Evolutionary conservation across 2,888 invertebrate genomes (phyloP).

Genomic region (Drosophila borborema): DNA sequence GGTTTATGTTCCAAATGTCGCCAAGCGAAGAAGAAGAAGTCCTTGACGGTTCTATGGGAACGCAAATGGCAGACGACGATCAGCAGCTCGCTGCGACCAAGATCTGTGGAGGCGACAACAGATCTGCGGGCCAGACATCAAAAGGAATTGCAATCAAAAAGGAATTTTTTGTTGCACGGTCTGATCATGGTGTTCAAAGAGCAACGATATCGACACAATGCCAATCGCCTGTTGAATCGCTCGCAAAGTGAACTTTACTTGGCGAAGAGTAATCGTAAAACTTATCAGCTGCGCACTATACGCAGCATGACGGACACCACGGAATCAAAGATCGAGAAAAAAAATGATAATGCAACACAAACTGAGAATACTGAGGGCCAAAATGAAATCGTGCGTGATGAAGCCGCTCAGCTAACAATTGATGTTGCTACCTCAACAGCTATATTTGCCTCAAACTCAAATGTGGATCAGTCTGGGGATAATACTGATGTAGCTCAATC

Average conservation of each 20-base stretch:
- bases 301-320: neutral
- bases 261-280: neutral
- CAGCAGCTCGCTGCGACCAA: neutral
- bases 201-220: neutral
- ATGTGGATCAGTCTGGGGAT: too few relatives aligned
- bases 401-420: neutral
- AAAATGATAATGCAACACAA: neutral
- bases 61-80: neutral
- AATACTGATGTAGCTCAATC: too few relatives aligned
- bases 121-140: conserved; percentile 1
- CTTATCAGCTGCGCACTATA: too few relatives aligned
- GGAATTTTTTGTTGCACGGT: neutral
- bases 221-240: neutral
- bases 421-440: neutral
- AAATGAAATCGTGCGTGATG: neutral
- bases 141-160: neutral
- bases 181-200: neutral
- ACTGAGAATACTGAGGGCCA: neutral
- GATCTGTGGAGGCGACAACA: neutral
- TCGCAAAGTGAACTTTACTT: neutral
- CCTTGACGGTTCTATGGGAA: neutral
- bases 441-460: too few relatives aligned
- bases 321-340: neutral
- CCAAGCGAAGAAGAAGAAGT: neutral
- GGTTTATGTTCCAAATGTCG: neutral